Conservation (phyloP, 1,140 invertebrate genomes). For the Pachyrhynchus sulphureomaculatus region DNA sequence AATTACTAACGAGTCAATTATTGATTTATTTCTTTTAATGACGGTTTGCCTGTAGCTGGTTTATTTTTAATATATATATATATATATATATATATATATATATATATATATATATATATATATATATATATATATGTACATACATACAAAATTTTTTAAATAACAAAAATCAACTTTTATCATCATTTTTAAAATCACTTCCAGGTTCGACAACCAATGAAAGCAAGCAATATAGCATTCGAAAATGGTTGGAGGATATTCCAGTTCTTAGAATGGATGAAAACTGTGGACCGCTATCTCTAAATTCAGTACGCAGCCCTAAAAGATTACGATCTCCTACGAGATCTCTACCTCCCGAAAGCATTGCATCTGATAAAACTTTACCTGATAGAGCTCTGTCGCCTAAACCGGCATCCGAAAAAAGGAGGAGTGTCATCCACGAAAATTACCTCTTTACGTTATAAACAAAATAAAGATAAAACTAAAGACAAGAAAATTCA, state of each 20-base stretch:
- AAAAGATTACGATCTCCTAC: slow-evolving; percentile 44
- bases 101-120: no score
- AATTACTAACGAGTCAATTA: no score
- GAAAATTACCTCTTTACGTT: slow-evolving; percentile 12
- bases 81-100: no score
- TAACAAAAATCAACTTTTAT: no score
- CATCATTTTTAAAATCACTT: no score
- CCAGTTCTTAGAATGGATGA: slow-evolving; percentile 46
- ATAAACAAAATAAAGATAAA: slow-evolving; percentile 44
- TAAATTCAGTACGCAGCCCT: not conserved
- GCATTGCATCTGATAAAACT: slow-evolving; percentile 36
- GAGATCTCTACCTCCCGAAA: slow-evolving; percentile 39
- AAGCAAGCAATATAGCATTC: slow-evolving; percentile 67
- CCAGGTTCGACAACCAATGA: slow-evolving; percentile 52
- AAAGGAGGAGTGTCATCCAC: slow-evolving; percentile 57
- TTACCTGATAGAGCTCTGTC: slow-evolving; percentile 42
- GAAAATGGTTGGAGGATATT: slow-evolving; percentile 78
- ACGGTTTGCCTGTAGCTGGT: no score
- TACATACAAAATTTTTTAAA: no score
- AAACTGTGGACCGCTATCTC: not conserved
- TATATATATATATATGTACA: no score
- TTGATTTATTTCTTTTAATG: no score
- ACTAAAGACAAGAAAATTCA: slow-evolving; percentile 13
- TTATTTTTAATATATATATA: no score
- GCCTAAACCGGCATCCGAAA: slow-evolving; percentile 25